Evolutionary conservation across 2,797 vertebrate genomes (phyloP).

Genomic region (Rhinogobio ventralis): DNA sequence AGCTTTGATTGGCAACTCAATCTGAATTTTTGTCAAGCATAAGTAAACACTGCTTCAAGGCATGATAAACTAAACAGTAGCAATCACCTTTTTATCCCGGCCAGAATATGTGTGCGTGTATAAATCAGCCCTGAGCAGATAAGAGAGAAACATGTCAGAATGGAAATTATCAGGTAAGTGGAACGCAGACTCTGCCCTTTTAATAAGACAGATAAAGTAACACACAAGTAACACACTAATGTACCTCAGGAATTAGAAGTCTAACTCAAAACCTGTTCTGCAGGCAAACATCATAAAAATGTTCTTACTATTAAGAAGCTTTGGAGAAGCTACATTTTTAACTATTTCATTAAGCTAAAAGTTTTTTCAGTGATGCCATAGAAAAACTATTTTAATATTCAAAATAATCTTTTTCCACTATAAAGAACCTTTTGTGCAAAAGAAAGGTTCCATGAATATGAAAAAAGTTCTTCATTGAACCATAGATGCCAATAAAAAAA

Average conservation of each 20-base stretch:
- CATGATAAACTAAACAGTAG: neutral
- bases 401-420: neutral
- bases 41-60: neutral
- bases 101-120: neutral
- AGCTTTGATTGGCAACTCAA: slow-evolving; percentile 21
- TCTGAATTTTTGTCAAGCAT: slow-evolving; percentile 9
- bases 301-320: neutral
- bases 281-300: neutral
- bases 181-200: slow-evolving; percentile 11
- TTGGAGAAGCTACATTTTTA: neutral
- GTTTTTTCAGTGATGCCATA: neutral
- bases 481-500: neutral
- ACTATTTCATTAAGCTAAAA: neutral
- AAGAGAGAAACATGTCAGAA: slow-evolving; percentile 10
- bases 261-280: neutral
- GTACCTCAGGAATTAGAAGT: neutral
- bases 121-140: neutral
- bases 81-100: slow-evolving; percentile 6
- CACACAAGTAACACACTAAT: neutral
- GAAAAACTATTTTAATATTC: neutral
- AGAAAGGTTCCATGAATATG: neutral
- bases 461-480: neutral
- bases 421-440: neutral
- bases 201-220: neutral
- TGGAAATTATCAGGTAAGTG: slow-evolving; percentile 19